A percentile compares a stretch with the other conserved stretches of the same genome.
Evolutionary conservation across 2,888 invertebrate genomes (phyloP).

Genomic region (Troides helena): DNA sequence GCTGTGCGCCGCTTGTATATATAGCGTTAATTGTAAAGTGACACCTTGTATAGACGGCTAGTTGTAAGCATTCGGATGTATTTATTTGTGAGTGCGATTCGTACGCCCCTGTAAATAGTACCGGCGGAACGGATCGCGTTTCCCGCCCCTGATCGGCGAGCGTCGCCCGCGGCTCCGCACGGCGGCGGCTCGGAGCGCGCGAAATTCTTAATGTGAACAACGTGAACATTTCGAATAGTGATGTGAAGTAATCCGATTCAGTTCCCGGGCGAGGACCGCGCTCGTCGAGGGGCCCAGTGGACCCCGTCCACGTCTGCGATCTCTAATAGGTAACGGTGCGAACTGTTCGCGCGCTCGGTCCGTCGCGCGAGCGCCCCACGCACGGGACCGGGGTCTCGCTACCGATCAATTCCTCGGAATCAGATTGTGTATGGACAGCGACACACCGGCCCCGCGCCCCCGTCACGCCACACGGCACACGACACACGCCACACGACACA

Average conservation of each 20-base stretch:
- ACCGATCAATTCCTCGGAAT: slow-evolving; percentile 2
- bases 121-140: slow-evolving; percentile 62
- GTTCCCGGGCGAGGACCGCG: slow-evolving; percentile 47
- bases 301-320: slow-evolving; percentile 70
- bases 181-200: slow-evolving; percentile 9
- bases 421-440: slow-evolving; percentile 18
- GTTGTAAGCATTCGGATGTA: slow-evolving; percentile 75
- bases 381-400: slow-evolving; percentile 12
- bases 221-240: not conserved
- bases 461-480: slow-evolving; percentile 45
- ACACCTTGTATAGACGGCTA: slow-evolving; percentile 77
- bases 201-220: slow-evolving; percentile 7
- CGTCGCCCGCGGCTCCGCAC: slow-evolving; percentile 46
- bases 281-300: slow-evolving; percentile 66
- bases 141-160: slow-evolving; percentile 61
- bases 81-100: slow-evolving; percentile 71
- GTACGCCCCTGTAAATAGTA: slow-evolving; percentile 72
- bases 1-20: slow-evolving; percentile 80
- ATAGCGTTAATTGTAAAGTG: slow-evolving; percentile 77
- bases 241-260: slow-evolving; percentile 11
- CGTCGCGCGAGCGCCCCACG: slow-evolving; percentile 46
- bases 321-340: slow-evolving; percentile 70
- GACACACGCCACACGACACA: no score
- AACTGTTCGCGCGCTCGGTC: slow-evolving; percentile 53
- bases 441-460: slow-evolving; percentile 48